A percentile compares a stretch with the other conserved stretches of the same genome.
phyloP scores from a whole-genome alignment of 2,113 vertebrate species.

The Okapia johnstoni region DNA sequence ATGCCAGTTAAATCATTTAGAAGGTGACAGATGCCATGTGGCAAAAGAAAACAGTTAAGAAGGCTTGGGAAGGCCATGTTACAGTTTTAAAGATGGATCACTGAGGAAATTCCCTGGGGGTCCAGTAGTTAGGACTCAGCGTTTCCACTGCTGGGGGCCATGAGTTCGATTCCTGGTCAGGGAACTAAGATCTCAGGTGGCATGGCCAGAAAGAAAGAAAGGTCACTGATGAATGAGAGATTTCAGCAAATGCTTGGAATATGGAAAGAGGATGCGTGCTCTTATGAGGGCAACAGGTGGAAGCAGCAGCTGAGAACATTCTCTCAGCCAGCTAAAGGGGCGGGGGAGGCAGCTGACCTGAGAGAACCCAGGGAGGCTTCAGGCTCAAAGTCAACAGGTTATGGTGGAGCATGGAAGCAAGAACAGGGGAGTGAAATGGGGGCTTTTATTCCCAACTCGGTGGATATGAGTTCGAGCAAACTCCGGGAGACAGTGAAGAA shows the following conservation, averaged over 20 bases:
- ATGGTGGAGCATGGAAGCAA: neutral
- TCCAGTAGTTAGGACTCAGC: neutral
- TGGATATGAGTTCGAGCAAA: neutral
- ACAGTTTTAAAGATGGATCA: neutral
- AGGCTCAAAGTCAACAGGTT: neutral
- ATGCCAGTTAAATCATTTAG: neutral
- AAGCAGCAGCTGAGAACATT: neutral
- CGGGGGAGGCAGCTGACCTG: neutral
- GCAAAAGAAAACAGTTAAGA: neutral
- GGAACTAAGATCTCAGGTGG: neutral
- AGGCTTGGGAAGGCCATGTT: neutral
- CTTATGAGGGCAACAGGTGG: neutral
- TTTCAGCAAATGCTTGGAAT: neutral
- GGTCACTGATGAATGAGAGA: neutral
- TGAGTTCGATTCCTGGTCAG: neutral
- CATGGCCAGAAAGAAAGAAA: neutral
- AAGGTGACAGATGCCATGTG: neutral
- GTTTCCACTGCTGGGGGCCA: neutral
- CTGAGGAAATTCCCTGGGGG: neutral
- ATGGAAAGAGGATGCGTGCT: neutral
- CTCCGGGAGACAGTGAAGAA: neutral
- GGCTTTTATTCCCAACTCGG: neutral
- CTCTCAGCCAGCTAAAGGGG: neutral
- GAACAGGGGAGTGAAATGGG: neutral
- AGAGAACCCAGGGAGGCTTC: neutral